Conservation (phyloP, 1,140 invertebrate species). For the Pemphigus obesinymphae region DNA sequence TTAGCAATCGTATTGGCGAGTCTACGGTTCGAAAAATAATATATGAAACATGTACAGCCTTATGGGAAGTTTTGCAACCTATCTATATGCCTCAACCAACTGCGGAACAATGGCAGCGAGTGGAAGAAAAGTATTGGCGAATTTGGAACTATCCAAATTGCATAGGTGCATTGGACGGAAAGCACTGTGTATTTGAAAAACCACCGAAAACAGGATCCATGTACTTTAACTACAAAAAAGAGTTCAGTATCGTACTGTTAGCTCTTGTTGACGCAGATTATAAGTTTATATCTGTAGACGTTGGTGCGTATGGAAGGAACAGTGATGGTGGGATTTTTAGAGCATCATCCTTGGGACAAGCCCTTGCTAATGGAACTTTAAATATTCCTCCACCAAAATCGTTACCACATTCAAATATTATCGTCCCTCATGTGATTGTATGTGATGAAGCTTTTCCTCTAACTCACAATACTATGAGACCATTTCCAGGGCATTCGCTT, state of each 20-base stretch:
- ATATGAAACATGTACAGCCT: slow-evolving; percentile 28
- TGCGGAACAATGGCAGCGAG: slow-evolving; percentile 46
- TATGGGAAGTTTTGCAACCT: slow-evolving; percentile 46
- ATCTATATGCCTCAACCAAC: slow-evolving; percentile 44
- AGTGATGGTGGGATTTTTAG: slow-evolving; percentile 50
- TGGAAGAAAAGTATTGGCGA: slow-evolving; percentile 47
- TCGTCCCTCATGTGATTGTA: slow-evolving; percentile 51
- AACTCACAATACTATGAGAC: slow-evolving; percentile 46
- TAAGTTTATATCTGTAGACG: slow-evolving; percentile 51
- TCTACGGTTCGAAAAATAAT: slow-evolving; percentile 45
- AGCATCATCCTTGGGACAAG: slow-evolving; percentile 47
- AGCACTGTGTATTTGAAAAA: slow-evolving; percentile 24
- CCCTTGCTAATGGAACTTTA: slow-evolving; percentile 47
- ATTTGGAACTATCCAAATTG: slow-evolving; percentile 53
- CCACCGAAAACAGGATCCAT: slow-evolving; percentile 49
- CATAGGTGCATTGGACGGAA: slow-evolving; percentile 50
- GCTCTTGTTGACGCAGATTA: slow-evolving; percentile 20
- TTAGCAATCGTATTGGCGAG: slow-evolving; percentile 44
- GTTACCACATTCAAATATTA: slow-evolving; percentile 44
- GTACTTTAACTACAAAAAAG: slow-evolving; percentile 55
- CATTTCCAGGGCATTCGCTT: neutral
- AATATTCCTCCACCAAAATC: slow-evolving; percentile 47
- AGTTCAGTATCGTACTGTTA: slow-evolving; percentile 51
- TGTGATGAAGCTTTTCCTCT: slow-evolving; percentile 51
- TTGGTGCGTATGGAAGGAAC: slow-evolving; percentile 52